Percentiles rank a stretch among this genome's conserved stretches.
These are phyloP conservation scores for Myotis findleyi DNA, from an alignment of 2,797 vertebrate genomes.

Conservation along the genomic window DNA sequence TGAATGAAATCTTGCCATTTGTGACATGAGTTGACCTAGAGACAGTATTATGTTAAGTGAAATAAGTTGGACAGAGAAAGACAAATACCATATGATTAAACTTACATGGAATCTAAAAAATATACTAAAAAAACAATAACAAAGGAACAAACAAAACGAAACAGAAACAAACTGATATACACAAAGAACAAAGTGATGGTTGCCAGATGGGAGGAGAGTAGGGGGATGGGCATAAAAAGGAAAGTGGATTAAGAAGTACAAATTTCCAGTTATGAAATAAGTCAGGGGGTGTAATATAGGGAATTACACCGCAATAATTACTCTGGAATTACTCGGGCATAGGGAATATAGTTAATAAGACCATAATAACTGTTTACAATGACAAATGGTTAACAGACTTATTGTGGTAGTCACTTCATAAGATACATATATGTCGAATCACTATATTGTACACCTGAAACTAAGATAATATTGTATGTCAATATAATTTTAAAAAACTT, in stretches of 20 bases:
- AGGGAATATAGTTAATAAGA: not conserved
- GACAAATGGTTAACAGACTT: not conserved
- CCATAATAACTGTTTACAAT: not conserved
- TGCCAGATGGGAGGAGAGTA: not conserved
- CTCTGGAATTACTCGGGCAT: not conserved
- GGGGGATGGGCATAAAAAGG: not conserved
- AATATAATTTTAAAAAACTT: not conserved
- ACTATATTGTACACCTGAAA: not conserved
- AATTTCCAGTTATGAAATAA: not conserved
- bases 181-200: not conserved
- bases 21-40: not conserved
- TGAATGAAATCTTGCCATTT: not conserved
- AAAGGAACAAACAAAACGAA: not conserved
- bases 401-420: not conserved
- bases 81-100: not conserved
- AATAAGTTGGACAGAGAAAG: not conserved
- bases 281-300: not conserved
- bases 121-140: not conserved
- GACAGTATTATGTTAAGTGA: not conserved
- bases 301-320: no score
- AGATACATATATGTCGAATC: not conserved
- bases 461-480: not conserved
- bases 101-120: not conserved
- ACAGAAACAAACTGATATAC: not conserved
- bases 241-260: not conserved